Evolutionary conservation across 2,797 vertebrate species (phyloP), one percentile per base, ranked within the genome.

Genomic region (Enteromius argenteus): DNA sequence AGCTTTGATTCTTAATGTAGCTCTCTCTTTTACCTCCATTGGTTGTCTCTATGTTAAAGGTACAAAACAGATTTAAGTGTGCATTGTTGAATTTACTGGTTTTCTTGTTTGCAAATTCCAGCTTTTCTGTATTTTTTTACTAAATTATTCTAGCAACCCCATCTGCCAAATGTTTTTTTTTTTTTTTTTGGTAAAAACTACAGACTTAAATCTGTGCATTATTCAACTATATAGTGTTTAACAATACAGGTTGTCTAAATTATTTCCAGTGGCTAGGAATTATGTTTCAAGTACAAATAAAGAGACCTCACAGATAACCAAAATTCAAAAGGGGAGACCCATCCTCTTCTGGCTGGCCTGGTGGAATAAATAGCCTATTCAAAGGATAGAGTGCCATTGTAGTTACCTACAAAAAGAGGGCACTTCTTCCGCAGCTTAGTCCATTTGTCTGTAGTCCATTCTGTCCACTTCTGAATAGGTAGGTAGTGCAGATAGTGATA

Each of bases 341-440:
- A 30, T 62, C 14, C 23, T 78, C 37, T 64, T 64, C 58, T 64
- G 58, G 15, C 5, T 27, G 56, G n/a, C 23, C 75, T 64, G 53
- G 51, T 60, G 37, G 53, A 77, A 77, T 77, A 77, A 77, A 77
- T 42, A 77, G 53, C 35, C 56, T 56, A 23, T 60, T 77, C 53
- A 77, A 58, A 42, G 21, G 35, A 17, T 19, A 23, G 35, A 39
- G 39, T 64, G 37, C 11, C 37, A 64, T 64, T 64, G n/a, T 78
- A 75, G 73, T n/a, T 30, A 44, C 42, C 39, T 19, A 64, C 35
- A 56, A 71, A 71, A 71, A 60, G 27, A 67, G 51, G 21, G 21
- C 32, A 75, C 11, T 37, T 75, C 30, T 79, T 53, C 11, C 30
- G 37, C 21, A 19, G 78, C 30, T 67, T 23, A 67, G 27, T 19